These are phyloP conservation scores for Melanaphis sacchari DNA, from an alignment of 1,140 invertebrate genomes.

Conservation along the genomic window DNA sequence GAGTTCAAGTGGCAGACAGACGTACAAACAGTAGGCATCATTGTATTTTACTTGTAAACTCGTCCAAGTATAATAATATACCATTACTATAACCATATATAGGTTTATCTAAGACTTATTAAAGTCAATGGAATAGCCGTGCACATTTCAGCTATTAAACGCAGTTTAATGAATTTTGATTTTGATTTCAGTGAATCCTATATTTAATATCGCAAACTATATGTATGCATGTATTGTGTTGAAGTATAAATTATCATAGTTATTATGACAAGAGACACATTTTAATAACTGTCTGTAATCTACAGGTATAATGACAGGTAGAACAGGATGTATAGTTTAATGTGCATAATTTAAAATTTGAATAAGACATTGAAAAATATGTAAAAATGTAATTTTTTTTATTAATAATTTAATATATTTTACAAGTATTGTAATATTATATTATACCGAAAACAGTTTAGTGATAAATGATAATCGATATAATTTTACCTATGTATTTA, in stretches of 20 bases:
- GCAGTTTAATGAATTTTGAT: neutral
- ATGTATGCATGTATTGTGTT: neutral
- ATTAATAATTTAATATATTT: neutral
- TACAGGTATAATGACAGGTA: neutral
- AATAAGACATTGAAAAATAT: no score
- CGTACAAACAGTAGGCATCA: neutral
- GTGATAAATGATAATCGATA: neutral
- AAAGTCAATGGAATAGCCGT: neutral
- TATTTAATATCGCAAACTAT: neutral
- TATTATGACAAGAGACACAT: no score
- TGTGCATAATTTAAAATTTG: no score
- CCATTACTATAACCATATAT: neutral
- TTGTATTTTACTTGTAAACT: neutral
- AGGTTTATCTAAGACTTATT: no score
- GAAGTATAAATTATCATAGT: no score
- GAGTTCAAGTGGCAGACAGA: neutral
- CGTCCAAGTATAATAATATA: neutral
- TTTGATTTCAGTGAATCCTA: neutral
- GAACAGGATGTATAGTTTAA: neutral
- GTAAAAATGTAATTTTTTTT: neutral
- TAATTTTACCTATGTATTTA: neutral
- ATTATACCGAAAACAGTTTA: neutral
- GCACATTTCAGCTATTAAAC: neutral
- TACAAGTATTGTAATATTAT: neutral
- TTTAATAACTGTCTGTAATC: neutral